Evolutionary conservation across 2,888 invertebrate genomes (phyloP).

Genomic region (Busseola fusca): DNA sequence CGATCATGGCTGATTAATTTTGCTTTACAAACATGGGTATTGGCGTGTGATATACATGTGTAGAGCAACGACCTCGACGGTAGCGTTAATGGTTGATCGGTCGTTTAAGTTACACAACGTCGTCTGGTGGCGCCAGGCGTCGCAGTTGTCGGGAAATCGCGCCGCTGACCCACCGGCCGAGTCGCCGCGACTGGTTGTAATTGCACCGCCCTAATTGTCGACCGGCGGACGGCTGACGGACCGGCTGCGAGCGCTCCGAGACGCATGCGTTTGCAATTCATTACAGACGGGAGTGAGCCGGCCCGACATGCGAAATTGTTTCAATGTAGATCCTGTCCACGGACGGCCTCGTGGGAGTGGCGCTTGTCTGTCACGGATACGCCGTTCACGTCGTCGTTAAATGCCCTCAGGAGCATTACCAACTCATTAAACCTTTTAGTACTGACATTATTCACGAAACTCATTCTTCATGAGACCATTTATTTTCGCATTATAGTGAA

Average conservation of each 20-base stretch:
- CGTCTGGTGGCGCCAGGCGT: constrained; percentile 82
- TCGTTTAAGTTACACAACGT: constrained; percentile 85
- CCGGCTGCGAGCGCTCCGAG: constrained; percentile 67
- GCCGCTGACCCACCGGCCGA: constrained; percentile 86
- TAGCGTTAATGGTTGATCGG: constrained; percentile 78
- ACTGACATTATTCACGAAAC: constrained; percentile 63
- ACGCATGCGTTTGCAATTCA: constrained; percentile 83
- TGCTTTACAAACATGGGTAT: constrained; percentile 66
- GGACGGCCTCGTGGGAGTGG: constrained; percentile 72
- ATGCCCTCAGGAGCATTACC: constrained; percentile 64
- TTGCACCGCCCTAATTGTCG: constrained; percentile 87
- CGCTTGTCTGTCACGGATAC: constrained; percentile 73
- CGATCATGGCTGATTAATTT: constrained; percentile 44
- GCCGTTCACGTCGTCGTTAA: constrained; percentile 78
- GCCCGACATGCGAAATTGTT: constrained; percentile 82
- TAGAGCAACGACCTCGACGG: constrained; percentile 84
- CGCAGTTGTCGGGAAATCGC: constrained; percentile 83
- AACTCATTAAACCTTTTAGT: constrained; percentile 61
- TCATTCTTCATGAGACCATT: constrained; percentile 63
- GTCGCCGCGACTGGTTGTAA: constrained; percentile 80
- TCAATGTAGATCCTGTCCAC: constrained; percentile 82
- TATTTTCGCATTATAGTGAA: constrained; percentile 69
- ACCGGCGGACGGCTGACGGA: constrained; percentile 76
- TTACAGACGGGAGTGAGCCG: constrained; percentile 72
- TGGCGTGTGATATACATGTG: constrained; percentile 69